Evolutionary conservation across 2,113 vertebrate species (phyloP).

Genomic region (Ifrita kowaldi): DNA sequence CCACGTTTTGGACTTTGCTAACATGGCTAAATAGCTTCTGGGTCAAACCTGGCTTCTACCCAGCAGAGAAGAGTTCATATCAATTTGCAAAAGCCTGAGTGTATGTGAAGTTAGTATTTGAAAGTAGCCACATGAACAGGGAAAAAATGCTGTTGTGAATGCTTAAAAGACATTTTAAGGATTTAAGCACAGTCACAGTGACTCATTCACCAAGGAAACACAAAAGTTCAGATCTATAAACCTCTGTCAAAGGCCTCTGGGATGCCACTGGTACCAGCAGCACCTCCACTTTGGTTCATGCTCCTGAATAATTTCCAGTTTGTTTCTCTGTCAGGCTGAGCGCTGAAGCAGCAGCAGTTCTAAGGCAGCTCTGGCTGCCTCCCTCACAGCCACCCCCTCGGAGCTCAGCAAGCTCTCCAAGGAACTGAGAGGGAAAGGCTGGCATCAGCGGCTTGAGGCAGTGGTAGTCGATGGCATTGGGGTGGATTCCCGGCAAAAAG

Average conservation of each 20-base stretch:
- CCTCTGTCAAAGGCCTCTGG: not conserved
- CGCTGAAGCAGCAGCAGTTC: not conserved
- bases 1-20: not conserved
- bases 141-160: not conserved
- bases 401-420: not conserved
- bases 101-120: not conserved
- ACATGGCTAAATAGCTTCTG: not conserved
- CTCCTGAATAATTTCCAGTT: not conserved
- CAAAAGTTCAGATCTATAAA: not conserved
- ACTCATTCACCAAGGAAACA: not conserved
- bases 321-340: not conserved
- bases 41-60: not conserved
- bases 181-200: not conserved
- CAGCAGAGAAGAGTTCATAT: not conserved
- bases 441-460: fast-evolving
- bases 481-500: not conserved
- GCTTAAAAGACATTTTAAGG: not conserved
- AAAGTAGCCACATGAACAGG: not conserved
- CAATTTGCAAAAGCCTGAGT: not conserved
- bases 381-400: not conserved
- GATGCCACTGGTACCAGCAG: not conserved
- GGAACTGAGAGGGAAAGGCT: fast-evolving
- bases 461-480: too few relatives aligned
- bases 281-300: not conserved
- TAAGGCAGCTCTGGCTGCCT: not conserved